Evolutionary conservation across 2,113 vertebrate genomes (phyloP), one percentile per base, ranked within the genome.

Genomic region (Amphilophus citrinellus): DNA sequence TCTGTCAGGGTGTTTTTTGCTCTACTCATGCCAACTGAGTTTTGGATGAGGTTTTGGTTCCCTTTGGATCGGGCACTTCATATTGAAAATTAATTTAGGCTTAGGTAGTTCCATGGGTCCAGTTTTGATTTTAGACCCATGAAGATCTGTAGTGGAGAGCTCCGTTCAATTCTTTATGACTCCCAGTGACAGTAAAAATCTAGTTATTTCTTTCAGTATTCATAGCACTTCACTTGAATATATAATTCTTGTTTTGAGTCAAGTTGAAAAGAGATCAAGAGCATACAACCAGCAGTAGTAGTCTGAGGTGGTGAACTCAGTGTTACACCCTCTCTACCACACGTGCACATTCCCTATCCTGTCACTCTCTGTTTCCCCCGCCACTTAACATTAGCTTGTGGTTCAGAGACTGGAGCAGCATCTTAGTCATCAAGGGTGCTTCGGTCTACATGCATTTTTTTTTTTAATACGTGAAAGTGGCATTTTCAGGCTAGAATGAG

Each of bases 291-390:
- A 22, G 15, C 32, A 57, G 50, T 30, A 20, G 50, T 58, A 22
- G 35, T 57, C 27, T 53, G 30, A 14, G 20, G 22, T 58, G 60
- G 37, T 42, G 30, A 63, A 44, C 59, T 37, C 30, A n/a, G 65
- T 24, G n/a, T 53, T 63, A 62, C 42, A 57, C 58, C 73, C 75
- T 60, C 56, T 77, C 71, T 61, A 14, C 65, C 65, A 73, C 66
- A 58, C 22, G 5, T 50, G 17, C 61, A 35, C 6, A 18, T 77
- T 24, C 39, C 27, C 27, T 17, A 47, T 71, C 15, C 57, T 61
- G 39, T 78, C 39, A 50, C 56, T 59, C 24, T 76, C 7, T 37
- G 30, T 62, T 56, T 61, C 14, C 30, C 35, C 37, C 2, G 10
- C 35, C 50, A 65, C 73, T 59, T 20, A 50, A 60, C 50, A 59